Evolutionary conservation across 2,113 vertebrate species (phyloP).

Genomic region (Stegostoma tigrinum): DNA sequence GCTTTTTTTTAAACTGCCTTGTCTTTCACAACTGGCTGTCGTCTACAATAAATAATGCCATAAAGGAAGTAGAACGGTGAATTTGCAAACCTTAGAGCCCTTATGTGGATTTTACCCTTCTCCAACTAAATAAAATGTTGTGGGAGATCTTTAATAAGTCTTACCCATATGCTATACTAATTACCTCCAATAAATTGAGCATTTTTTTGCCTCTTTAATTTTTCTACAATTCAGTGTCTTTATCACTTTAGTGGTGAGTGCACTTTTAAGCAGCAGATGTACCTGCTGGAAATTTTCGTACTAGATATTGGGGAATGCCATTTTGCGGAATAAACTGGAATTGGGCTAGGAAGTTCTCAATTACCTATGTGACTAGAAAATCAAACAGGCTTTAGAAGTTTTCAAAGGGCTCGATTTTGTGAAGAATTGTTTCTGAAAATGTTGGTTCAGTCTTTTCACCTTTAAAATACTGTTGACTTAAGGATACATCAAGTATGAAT

Average conservation of each 20-base stretch:
- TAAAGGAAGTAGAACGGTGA: neutral
- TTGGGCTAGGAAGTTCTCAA: neutral
- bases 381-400: neutral
- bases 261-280: neutral
- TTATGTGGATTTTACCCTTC: neutral
- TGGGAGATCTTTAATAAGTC: neutral
- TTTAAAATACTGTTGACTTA: neutral
- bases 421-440: neutral
- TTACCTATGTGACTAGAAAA: neutral
- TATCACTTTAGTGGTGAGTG: neutral
- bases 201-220: neutral
- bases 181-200: neutral
- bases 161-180: neutral
- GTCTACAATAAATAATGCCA: neutral
- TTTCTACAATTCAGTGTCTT: neutral
- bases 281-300: neutral
- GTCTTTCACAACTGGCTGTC: neutral
- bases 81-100: neutral
- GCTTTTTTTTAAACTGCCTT: neutral
- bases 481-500: neutral
- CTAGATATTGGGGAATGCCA: neutral
- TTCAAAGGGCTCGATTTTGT: neutral
- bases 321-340: neutral
- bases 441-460: neutral
- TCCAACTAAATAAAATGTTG: neutral